These are phyloP conservation scores for Hypotaenidia okinawae DNA, from an alignment of 2,797 vertebrate species.

Conservation along the genomic window DNA sequence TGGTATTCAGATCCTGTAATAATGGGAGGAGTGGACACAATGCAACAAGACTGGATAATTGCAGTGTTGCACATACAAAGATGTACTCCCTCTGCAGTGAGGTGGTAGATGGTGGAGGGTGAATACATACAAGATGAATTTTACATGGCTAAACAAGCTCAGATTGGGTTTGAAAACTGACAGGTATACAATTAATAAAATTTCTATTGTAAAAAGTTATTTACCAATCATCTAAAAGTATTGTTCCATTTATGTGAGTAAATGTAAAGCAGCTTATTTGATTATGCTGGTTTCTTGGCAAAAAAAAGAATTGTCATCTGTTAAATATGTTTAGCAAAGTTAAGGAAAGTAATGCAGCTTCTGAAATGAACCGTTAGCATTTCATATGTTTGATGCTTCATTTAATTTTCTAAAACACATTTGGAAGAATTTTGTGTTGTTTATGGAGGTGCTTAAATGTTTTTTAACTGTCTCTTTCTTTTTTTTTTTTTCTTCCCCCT, in stretches of 20 bases:
- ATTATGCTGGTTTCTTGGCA: not conserved
- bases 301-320: not conserved
- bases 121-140: not conserved
- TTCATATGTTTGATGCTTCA: not conserved
- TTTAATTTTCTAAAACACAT: not conserved
- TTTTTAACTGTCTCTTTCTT: not conserved
- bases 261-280: not conserved
- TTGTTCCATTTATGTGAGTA: not conserved
- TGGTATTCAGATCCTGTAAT: not conserved
- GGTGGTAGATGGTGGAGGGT: not conserved
- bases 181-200: not conserved
- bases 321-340: not conserved
- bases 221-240: not conserved
- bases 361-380: not conserved
- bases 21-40: not conserved
- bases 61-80: not conserved
- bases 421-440: not conserved
- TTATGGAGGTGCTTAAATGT: conserved; percentile 18
- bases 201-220: not conserved
- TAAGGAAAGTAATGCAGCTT: not conserved
- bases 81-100: not conserved
- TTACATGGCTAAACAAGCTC: not conserved
- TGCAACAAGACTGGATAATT: not conserved
- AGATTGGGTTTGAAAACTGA: not conserved
- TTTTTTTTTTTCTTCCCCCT: conserved; percentile 41